Percentiles rank a stretch among this genome's conserved stretches.
phyloP scores from a whole-genome alignment of 2,113 vertebrate species.

The Tychaedon coryphoeus region DNA sequence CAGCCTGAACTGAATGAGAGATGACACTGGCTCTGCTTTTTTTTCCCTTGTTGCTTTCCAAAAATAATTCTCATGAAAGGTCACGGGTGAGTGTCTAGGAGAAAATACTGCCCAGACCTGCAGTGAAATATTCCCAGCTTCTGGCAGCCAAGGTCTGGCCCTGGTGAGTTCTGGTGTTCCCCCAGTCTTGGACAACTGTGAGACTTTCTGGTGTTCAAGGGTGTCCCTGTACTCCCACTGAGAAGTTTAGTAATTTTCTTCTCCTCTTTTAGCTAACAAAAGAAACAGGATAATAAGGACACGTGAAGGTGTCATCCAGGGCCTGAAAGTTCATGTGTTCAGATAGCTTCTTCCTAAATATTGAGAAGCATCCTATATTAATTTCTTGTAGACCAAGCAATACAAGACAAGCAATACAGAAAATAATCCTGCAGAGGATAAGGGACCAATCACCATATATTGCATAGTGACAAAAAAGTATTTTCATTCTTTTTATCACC shows the following conservation, averaged over 20 bases:
- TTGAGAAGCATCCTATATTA: background rate
- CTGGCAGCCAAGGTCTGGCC: background rate
- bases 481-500: background rate
- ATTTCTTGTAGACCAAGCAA: background rate
- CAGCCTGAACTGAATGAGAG: background rate
- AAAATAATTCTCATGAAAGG: background rate
- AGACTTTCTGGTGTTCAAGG: background rate
- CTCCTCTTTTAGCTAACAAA: background rate
- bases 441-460: background rate
- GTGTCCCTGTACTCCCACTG: background rate
- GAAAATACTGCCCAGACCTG: background rate
- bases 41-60: background rate
- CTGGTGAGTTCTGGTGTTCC: background rate
- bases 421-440: conserved; percentile 5
- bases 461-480: background rate
- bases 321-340: background rate
- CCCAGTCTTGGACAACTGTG: background rate
- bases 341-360: background rate
- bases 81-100: background rate
- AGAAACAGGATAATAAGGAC: background rate
- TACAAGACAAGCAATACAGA: background rate
- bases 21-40: background rate
- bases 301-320: background rate
- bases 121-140: background rate
- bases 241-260: background rate